Base-by-base conservation (phyloP, 2,888 invertebrate species). In the Caenorhabditis sp. region DNA sequence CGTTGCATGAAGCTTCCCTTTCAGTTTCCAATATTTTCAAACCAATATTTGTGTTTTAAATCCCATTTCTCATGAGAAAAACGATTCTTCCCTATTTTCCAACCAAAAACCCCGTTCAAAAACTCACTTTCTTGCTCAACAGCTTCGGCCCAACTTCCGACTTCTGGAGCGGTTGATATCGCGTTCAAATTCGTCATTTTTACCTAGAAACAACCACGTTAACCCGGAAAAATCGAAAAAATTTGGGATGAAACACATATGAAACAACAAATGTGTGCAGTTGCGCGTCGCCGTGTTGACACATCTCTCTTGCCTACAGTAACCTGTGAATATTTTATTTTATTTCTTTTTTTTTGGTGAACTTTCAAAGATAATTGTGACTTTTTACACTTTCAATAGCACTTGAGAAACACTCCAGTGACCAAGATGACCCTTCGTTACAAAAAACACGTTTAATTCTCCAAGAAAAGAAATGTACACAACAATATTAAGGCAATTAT, bases 141-240 rank as follows among this genome's bases (percentile, higher is more conserved):
- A 43, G 80, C 84, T 59, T 84, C 84, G 31, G 83, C 84, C 84
- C 84, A 84, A 59, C 77, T 81, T 67, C 78, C 81, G 50, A 84
- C 82, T 60, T 79, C 80, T 6, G 77, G 76, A 31, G 77, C 76
- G n/a, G 61, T 36, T 0, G 60, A 61, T n/a, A 69, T 66, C 72
- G 61, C 50, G 24, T 61, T 67, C 37, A 72, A 49, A n/a, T 55
- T 64, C 19, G 72, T 68, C 72, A 55, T 66, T 27, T 58, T 66
- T 70, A 70, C 70, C 62, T 31, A n/a, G n/a, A n/a, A n/a, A n/a
- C n/a, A n/a, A n/a, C n/a, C n/a, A n/a, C n/a, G n/a, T n/a, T n/a
- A n/a, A 58, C 3, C 31, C 24, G 19, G 36, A 58, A 36, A 58
- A 58, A 24, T 55, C 17, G 27, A 27, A 55, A 55, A n/a, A 19